phyloP scores from a whole-genome alignment of 2,113 vertebrate species.

The human (Homo sapiens) region DNA sequence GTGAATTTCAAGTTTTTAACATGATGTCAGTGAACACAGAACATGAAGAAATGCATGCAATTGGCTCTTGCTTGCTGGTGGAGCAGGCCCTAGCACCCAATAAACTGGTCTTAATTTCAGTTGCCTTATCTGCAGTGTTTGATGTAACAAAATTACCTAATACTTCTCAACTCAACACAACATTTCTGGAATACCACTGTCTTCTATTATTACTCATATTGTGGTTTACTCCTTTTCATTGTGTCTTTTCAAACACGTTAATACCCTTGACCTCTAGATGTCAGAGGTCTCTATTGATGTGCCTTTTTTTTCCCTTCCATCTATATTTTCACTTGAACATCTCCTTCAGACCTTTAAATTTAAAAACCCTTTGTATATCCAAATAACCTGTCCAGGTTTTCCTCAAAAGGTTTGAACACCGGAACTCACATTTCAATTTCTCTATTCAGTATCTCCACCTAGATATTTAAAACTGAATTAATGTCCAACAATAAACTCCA shows the following conservation, averaged over 20 bases:
- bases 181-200: neutral
- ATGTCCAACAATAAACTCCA: neutral
- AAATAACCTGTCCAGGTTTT: neutral
- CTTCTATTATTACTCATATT: neutral
- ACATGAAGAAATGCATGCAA: neutral
- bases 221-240: neutral
- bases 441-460: neutral
- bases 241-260: neutral
- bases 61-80: neutral
- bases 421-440: neutral
- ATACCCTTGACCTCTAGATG: neutral
- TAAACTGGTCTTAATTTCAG: neutral
- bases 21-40: neutral
- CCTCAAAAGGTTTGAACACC: neutral
- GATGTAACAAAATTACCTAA: neutral
- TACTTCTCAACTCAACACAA: neutral
- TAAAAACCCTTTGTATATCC: neutral
- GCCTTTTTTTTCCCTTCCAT: neutral
- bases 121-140: neutral
- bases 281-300: neutral
- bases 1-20: neutral
- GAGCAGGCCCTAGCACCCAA: rapidly evolving
- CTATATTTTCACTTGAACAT: neutral
- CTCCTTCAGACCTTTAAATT: neutral
- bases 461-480: neutral